Conservation (phyloP, 2,888 invertebrate species). For the Polydrusus tereticollis region DNA sequence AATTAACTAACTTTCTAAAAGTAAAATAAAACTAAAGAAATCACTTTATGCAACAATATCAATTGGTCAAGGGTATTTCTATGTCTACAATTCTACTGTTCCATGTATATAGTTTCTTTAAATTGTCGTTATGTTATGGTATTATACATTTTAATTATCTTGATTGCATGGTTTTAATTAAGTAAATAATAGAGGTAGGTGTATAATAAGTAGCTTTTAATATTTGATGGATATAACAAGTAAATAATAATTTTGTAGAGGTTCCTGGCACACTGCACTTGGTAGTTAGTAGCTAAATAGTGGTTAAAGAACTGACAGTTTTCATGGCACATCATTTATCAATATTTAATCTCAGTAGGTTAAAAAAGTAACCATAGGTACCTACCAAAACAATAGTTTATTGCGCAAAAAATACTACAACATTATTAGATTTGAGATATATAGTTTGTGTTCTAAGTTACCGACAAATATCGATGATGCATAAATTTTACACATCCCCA, state of each 20-base stretch:
- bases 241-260: neutral
- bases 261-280: slow-evolving; percentile 5
- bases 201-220: slow-evolving; percentile 26
- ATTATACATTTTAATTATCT: slow-evolving; percentile 25
- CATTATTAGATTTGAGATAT: no score
- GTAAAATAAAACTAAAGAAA: no score
- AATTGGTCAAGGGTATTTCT: slow-evolving; percentile 25
- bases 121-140: neutral
- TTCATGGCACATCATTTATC: slow-evolving; percentile 1
- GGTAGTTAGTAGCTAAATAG: neutral
- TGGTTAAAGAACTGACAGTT: neutral
- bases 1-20: neutral
- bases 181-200: slow-evolving; percentile 24
- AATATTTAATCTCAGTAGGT: no score
- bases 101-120: neutral
- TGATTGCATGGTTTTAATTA: slow-evolving; percentile 32
- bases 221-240: slow-evolving; percentile 10
- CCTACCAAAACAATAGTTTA: no score
- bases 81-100: slow-evolving; percentile 5
- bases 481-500: no score
- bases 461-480: no score
- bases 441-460: no score
- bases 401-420: no score
- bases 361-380: no score
- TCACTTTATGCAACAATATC: slow-evolving; percentile 4